Percentiles rank a stretch among this genome's conserved stretches.
These are phyloP conservation scores for Leptonema lineaticorne DNA, from an alignment of 1,140 invertebrate genomes.

Conservation along the genomic window DNA sequence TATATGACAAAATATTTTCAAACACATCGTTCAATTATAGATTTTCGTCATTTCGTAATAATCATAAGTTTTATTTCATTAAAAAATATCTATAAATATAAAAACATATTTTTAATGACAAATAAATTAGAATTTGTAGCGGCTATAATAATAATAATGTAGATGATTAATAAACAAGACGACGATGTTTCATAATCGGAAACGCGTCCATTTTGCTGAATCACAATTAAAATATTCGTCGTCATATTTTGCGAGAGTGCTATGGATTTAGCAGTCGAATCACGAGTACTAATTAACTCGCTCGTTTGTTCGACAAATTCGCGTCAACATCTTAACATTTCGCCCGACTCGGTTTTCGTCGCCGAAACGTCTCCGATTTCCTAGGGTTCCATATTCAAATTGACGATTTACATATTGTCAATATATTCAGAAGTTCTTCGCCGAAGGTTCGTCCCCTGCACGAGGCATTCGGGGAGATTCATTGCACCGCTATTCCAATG, in stretches of 20 bases:
- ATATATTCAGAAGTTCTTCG: conserved; percentile 26
- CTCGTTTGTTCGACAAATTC: conserved; percentile 26
- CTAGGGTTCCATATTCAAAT: conserved; percentile 30
- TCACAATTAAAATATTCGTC: background rate
- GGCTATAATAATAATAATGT: no score
- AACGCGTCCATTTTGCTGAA: background rate
- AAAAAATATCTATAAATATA: no score
- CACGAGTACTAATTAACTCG: conserved; percentile 26
- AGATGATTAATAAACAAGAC: no score
- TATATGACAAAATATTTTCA: background rate
- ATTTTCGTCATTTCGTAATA: no score
- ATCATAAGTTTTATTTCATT: no score
- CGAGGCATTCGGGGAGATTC: conserved; percentile 27
- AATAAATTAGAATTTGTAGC: no score
- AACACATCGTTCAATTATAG: no score
- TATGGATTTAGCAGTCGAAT: background rate
- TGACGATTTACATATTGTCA: conserved; percentile 42
- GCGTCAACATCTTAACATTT: conserved; percentile 16
- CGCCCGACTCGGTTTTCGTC: no score
- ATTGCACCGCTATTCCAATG: conserved; percentile 30
- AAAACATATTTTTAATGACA: no score
- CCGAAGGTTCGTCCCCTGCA: conserved; percentile 16
- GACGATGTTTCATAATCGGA: no score
- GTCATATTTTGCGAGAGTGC: background rate
- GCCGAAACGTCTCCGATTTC: background rate